Percentiles rank a stretch among this genome's conserved stretches.
phyloP scores from a whole-genome alignment of 2,113 vertebrate genomes.

The Gorsachius goisagi region DNA sequence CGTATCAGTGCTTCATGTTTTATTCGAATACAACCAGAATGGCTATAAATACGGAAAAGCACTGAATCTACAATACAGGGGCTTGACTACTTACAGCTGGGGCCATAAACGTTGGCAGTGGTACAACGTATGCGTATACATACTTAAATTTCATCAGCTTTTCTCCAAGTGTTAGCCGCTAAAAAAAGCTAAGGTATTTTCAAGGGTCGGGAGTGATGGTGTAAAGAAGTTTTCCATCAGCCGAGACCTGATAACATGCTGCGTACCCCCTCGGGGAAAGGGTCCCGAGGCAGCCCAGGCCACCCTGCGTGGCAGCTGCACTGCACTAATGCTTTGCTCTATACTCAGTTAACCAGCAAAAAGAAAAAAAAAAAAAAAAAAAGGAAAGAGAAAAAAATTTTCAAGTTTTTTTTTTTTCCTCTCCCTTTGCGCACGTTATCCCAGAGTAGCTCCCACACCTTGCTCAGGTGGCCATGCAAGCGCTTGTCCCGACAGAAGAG shows the following conservation, averaged over 20 bases:
- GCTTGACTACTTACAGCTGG: background rate
- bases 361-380: background rate
- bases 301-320: fast-evolving
- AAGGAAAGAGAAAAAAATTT: background rate
- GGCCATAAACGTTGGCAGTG: background rate
- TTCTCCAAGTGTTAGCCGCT: background rate
- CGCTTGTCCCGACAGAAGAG: background rate
- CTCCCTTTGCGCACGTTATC: background rate
- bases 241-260: fast-evolving
- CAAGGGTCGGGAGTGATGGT: background rate
- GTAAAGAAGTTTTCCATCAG: background rate
- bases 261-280: fast-evolving
- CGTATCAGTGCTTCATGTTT: background rate
- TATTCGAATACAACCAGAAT: background rate
- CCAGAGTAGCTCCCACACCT: background rate
- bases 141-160: background rate
- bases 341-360: background rate
- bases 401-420: background rate
- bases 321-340: background rate
- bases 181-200: background rate
- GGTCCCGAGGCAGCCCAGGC: background rate
- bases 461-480: fast-evolving
- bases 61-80: background rate
- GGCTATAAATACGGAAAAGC: background rate
- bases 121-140: background rate